phyloP scores from a whole-genome alignment of 1,140 invertebrate species.

The Cotesia typhae region DNA sequence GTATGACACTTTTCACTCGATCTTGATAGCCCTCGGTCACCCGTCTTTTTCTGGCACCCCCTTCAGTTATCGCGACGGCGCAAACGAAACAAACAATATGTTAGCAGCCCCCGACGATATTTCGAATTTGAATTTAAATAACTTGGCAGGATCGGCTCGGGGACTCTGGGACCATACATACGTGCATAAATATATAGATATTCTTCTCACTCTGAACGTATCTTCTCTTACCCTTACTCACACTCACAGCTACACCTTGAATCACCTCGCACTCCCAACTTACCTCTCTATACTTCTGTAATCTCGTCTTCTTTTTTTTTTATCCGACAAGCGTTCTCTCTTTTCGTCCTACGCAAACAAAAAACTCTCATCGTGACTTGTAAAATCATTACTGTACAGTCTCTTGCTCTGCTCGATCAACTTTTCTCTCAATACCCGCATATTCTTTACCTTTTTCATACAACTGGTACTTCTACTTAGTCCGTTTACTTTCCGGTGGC shows the following conservation, averaged over 20 bases:
- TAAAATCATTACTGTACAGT: slow-evolving; percentile 49
- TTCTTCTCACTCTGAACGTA: slow-evolving; percentile 39
- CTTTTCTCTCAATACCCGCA: no score
- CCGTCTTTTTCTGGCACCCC: neutral
- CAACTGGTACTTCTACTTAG: no score
- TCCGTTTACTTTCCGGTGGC: neutral
- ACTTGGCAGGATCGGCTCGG: slow-evolving; percentile 67
- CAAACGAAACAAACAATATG: slow-evolving; percentile 68
- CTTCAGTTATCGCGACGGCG: slow-evolving; percentile 44
- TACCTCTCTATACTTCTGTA: slow-evolving; percentile 29
- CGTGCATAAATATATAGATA: slow-evolving; percentile 47
- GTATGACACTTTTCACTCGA: neutral
- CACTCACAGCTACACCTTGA: slow-evolving; percentile 5
- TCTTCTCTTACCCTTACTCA: slow-evolving; percentile 20
- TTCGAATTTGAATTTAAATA: slow-evolving; percentile 69
- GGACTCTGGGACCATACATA: slow-evolving; percentile 63
- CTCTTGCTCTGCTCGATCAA: neutral
- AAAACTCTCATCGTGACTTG: slow-evolving; percentile 44
- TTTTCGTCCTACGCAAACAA: slow-evolving; percentile 36
- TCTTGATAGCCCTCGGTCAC: slow-evolving; percentile 27
- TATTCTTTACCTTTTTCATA: no score
- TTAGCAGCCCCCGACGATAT: slow-evolving; percentile 67
- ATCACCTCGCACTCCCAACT: slow-evolving; percentile 14
- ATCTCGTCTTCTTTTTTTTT: slow-evolving; percentile 40
- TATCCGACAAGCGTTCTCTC: slow-evolving; percentile 40